Evolutionary conservation across 2,797 vertebrate species (phyloP).

Genomic region (Pygocentrus nattereri): DNA sequence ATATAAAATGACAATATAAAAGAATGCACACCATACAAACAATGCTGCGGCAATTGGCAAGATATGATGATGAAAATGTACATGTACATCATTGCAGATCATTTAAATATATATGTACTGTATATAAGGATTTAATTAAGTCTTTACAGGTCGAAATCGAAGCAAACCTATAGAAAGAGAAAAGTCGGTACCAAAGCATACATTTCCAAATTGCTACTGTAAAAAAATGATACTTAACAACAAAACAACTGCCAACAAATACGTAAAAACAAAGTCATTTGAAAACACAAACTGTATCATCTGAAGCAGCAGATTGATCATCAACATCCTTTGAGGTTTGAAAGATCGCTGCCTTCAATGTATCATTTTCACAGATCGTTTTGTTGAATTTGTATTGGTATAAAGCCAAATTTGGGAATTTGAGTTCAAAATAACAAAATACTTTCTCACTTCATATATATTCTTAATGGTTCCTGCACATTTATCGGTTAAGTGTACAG

Average conservation of each 20-base stretch:
- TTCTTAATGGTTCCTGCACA: conserved; percentile 46
- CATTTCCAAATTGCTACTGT: conserved; percentile 88
- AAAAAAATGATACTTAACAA: conserved; percentile 88
- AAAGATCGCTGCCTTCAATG: conserved; percentile 51
- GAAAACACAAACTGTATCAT: conserved; percentile 70
- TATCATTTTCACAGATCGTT: conserved; percentile 43
- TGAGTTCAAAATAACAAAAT: conserved; percentile 52
- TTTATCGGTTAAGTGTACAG: conserved; percentile 43
- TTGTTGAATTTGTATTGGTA: conserved; percentile 41
- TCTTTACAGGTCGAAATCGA: conserved; percentile 78
- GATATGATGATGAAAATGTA: conserved; percentile 88
- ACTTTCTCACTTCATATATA: conserved; percentile 44
- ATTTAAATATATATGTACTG: conserved; percentile 88
- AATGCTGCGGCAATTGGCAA: conserved; percentile 94
- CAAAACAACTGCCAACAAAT: conserved; percentile 79
- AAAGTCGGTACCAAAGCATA: conserved; percentile 92
- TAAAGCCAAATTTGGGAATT: conserved; percentile 47
- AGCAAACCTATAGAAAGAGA: conserved; percentile 87
- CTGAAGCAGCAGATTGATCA: conserved; percentile 50
- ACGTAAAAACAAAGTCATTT: conserved; percentile 79
- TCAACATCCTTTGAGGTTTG: conserved; percentile 44
- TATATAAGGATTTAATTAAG: conserved; percentile 78
- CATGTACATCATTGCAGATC: conserved; percentile 92
- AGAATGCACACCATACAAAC: conserved; percentile 98
- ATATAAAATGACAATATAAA: conserved; percentile 99